These are phyloP conservation scores for Tragelaphus scriptus DNA, from an alignment of 2,113 vertebrate genomes.

Conservation along the genomic window DNA sequence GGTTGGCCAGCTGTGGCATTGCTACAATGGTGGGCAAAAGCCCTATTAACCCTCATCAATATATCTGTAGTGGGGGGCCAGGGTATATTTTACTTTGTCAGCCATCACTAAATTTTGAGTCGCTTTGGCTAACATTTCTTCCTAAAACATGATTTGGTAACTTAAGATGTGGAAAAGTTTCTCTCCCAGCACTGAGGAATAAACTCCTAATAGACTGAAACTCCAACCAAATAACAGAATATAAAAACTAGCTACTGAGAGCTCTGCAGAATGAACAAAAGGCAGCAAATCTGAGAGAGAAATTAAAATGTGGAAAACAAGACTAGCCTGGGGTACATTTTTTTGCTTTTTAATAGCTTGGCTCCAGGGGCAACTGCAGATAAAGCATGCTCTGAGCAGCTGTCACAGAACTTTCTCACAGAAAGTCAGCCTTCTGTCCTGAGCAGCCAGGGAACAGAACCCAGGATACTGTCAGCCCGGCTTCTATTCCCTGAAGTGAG, in stretches of 20 bases:
- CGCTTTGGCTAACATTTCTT: not conserved
- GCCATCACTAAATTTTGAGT: not conserved
- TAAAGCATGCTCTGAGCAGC: not conserved
- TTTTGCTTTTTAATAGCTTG: not conserved
- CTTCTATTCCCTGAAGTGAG: not conserved
- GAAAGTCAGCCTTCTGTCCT: not conserved
- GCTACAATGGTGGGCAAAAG: not conserved
- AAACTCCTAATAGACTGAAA: not conserved
- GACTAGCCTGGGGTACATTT: not conserved
- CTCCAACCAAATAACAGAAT: not conserved
- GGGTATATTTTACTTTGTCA: not conserved
- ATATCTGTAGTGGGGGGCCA: not conserved
- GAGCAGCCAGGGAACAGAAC: not conserved
- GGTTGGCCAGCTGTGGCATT: not conserved
- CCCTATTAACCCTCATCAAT: not conserved
- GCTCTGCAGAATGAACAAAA: not conserved
- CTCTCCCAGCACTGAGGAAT: not conserved
- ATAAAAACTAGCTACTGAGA: not conserved
- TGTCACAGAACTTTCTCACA: not conserved
- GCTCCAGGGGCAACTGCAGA: not conserved
- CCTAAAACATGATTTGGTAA: not conserved
- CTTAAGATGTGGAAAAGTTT: not conserved
- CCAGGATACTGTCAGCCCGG: not conserved
- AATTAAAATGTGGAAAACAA: not conserved
- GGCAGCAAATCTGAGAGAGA: not conserved